Evolutionary conservation across 2,797 vertebrate genomes (phyloP).

Genomic region (Fundulus diaphanus): DNA sequence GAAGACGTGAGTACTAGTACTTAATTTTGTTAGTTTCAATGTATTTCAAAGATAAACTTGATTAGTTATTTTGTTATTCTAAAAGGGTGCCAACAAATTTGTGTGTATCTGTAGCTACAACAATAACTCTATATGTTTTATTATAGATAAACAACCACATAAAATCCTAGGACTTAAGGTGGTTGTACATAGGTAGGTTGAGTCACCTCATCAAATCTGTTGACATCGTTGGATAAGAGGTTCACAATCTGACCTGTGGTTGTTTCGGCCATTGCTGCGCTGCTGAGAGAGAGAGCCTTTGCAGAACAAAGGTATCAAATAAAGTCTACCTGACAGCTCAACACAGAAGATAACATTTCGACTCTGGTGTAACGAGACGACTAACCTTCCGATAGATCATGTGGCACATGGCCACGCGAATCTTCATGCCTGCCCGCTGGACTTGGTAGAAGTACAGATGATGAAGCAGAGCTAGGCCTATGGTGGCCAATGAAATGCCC

Average conservation of each 20-base stretch:
- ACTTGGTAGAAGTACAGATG: slow-evolving; percentile 95
- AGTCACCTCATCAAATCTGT: slow-evolving; percentile 95
- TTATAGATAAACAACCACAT: neutral
- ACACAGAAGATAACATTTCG: neutral
- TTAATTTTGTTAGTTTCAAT: neutral
- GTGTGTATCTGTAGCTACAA: neutral
- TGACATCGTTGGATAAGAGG: slow-evolving; percentile 95
- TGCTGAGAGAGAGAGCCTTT: slow-evolving; percentile 91
- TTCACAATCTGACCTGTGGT: slow-evolving; percentile 97
- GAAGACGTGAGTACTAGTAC: too few species aligned
- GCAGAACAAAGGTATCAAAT: slow-evolving; percentile 44
- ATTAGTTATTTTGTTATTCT: neutral
- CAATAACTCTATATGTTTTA: neutral
- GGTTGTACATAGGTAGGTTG: neutral
- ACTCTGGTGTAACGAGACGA: neutral
- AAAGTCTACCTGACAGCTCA: neutral
- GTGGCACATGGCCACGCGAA: slow-evolving; percentile 94
- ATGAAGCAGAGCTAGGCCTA: slow-evolving; percentile 83
- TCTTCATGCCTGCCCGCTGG: slow-evolving; percentile 91
- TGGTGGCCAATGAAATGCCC: slow-evolving; percentile 81
- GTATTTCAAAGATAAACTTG: neutral
- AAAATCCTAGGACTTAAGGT: neutral
- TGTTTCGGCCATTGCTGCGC: slow-evolving; percentile 88
- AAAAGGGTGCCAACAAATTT: neutral
- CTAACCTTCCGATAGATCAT: slow-evolving; percentile 96